Evolutionary conservation across 2,797 vertebrate species (phyloP), one percentile per base, ranked within the genome.

Genomic region (Gambelia wislizenii): DNA sequence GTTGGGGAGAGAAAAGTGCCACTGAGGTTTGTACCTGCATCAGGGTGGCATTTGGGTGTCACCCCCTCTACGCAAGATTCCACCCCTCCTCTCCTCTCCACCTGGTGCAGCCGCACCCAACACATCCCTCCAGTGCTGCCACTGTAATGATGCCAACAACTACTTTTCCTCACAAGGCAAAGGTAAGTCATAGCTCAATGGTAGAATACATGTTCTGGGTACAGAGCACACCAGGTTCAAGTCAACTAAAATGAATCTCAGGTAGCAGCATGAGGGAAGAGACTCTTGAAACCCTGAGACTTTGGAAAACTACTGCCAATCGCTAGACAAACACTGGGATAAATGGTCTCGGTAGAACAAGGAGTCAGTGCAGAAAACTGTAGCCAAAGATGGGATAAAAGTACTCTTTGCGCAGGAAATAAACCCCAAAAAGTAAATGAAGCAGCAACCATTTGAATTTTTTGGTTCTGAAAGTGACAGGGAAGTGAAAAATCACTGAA

Each of bases 401-500:
- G 1, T 39, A 87, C 67, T 87, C 82, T 88, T 90, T 0, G 0
- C 70, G 72, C 54, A 80, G 74, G 86, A 87, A 91, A 92, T 90
- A 87, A 85, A 92, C 80, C 75, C 79, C 88, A 81, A 83, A 44
- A 6, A 67, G 4, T 69, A 64, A 49, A 69, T 56, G 47, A 56
- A 9, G n/a, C 16, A 78, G 4, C 47, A 42, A 54, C 70, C 36
- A 49, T 67, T 49, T 77, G 18, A 76, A 75, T 6, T 20, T 39
- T 86, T 67, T 84, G 83, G 79, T 44, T 0, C 0, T 2, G 14
- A 79, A 56, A 72, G 67, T 91, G 78, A 87, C 52, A 67, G 16
- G 12, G 56, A 89, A 87, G 49, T 89, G 56, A 92, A 93, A 69
- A 52, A 86, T 77, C 42, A 86, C 89, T 76, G 84, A 91, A 91